Evolutionary conservation across 2,888 invertebrate species (phyloP).

Genomic region (Harmothoe impar): DNA sequence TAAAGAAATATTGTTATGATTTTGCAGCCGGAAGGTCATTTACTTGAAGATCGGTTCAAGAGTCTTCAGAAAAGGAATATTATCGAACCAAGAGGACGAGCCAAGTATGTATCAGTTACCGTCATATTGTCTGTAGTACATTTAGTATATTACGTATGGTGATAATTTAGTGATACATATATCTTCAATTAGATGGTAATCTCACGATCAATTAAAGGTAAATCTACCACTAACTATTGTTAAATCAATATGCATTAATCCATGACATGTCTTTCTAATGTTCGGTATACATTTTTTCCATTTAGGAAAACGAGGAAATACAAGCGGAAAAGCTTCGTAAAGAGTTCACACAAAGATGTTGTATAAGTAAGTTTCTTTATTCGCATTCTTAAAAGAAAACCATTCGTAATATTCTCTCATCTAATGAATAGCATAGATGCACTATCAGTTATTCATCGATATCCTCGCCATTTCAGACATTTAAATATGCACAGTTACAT

Average conservation of each 20-base stretch:
- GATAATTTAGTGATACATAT: not conserved
- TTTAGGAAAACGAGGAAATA: constrained; percentile 87
- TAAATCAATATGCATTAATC: no score
- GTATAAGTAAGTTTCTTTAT: constrained; percentile 64
- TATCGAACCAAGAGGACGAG: constrained; percentile 88
- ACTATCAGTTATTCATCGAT: not conserved
- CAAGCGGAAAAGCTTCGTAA: constrained; percentile 89
- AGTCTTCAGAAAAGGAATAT: constrained; percentile 95
- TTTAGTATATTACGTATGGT: not conserved
- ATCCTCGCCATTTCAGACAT: not conserved
- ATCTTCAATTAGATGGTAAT: no score
- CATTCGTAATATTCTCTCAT: not conserved
- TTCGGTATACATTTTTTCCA: not conserved
- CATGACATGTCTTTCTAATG: no score
- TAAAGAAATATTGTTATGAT: no score
- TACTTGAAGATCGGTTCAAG: constrained; percentile 92
- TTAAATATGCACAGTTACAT: no score
- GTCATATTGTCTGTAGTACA: not conserved
- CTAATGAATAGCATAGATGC: no score
- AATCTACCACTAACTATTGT: no score
- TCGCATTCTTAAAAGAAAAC: no score
- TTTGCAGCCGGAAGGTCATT: constrained; percentile 86
- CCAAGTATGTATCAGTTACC: constrained; percentile 72
- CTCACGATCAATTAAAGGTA: no score
- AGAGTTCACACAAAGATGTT: constrained; percentile 84